Conservation (phyloP, 2,797 vertebrate species). For the Cossypha niveicapilla region DNA sequence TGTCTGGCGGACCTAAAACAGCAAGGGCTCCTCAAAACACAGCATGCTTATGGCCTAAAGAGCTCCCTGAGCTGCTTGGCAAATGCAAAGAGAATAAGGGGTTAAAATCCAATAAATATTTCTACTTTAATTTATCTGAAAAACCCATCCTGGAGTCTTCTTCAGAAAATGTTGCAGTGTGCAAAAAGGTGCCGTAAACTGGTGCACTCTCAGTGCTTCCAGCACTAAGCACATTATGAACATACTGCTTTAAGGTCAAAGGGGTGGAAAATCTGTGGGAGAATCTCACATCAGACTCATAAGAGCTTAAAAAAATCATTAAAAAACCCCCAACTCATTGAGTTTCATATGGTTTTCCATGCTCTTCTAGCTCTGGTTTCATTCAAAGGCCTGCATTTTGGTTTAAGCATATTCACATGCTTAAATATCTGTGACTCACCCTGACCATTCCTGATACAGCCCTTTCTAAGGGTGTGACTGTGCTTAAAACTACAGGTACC, state of each 20-base stretch:
- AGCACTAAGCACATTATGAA: background rate
- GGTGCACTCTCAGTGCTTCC: rapidly evolving
- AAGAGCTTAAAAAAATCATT: background rate
- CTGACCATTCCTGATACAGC: background rate
- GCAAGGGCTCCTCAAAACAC: background rate
- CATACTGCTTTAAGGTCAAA: background rate
- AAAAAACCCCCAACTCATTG: too few species aligned
- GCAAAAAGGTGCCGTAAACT: rapidly evolving
- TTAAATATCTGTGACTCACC: background rate
- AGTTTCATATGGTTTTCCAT: background rate
- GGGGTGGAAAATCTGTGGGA: background rate
- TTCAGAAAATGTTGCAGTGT: rapidly evolving
- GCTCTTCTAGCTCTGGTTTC: background rate
- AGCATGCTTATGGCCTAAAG: background rate
- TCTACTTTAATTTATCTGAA: background rate
- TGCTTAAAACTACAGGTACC: background rate
- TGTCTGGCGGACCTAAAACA: background rate
- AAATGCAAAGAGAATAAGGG: background rate
- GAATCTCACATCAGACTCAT: background rate
- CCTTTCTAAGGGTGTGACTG: background rate
- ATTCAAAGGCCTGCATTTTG: background rate
- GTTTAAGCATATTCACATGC: background rate
- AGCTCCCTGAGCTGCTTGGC: background rate
- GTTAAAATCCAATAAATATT: background rate
- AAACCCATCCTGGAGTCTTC: background rate